Evolutionary conservation across 2,888 invertebrate species (phyloP), one percentile per base, ranked within the genome.

Genomic region (Drosophila multiciliata): DNA sequence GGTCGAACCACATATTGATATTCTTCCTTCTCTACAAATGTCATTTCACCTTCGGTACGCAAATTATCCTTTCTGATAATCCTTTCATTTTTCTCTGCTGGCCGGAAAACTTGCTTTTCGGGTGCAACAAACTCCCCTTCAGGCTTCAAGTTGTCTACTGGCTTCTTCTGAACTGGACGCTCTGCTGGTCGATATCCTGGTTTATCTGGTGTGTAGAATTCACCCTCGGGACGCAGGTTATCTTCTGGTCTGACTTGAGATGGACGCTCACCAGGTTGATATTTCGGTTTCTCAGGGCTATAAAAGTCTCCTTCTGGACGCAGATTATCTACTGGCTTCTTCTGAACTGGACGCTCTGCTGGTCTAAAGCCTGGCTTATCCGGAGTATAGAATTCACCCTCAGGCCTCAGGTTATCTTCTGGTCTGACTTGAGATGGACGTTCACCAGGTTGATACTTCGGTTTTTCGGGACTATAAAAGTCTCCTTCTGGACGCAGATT

Each of bases 61-160:
- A 95, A 82, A 83, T 95, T 95, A 75, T 95, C 95, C 20, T 93
- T 91, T 0, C 93, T 94, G 48, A 91, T 93, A 48, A 92, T 93
- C 12, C 38, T 40, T n/a, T 40, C 38, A 40, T 40, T 40, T 40
- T 40, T 40, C 38, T 40, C 38, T 40, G 38, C 38, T 40, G 38
- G 38, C 0, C 38, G 9, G n/a, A 40, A 40, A 2, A 40, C 38
- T 40, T n/a, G 38, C 9, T 40, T 40, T 40, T 40, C 38, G 2
- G 38, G 38, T n/a, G 38, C n/a, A 17, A 40, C 38, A 40, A 40
- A 40, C 1, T 38, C 38, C 1, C 38, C 38, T 38, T 38, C 38
- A 3, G 38, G 38, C 9, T 38, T 38, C 8, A 38, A 38, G 8
- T 38, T 38, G 17, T 38, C 38, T 0, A 38, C 38, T 11, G 33